Percentiles rank a stretch among this genome's conserved stretches.
These are phyloP conservation scores for Sipha flava DNA, from an alignment of 1,140 invertebrate species.

Conservation along the genomic window DNA sequence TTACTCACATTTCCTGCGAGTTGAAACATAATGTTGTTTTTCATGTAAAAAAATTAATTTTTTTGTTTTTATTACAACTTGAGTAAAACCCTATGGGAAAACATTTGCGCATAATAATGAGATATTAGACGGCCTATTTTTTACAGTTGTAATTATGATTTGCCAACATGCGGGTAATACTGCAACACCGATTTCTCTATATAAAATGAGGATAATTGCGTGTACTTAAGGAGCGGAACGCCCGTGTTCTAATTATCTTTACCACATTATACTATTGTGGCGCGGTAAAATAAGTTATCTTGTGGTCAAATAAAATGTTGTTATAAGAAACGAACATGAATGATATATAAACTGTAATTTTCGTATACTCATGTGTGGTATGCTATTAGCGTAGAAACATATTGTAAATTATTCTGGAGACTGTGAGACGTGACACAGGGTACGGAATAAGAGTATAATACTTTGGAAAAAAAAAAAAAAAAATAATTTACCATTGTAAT, in stretches of 20 bases:
- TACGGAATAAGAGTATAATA: not conserved
- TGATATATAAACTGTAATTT: not conserved
- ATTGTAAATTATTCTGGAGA: not conserved
- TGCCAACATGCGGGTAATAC: not conserved
- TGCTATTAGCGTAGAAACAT: not conserved
- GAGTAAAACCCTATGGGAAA: not conserved
- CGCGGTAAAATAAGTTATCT: not conserved
- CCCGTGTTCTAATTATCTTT: not conserved
- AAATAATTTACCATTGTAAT: no score
- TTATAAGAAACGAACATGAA: not conserved
- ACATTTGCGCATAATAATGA: not conserved
- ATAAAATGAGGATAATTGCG: conserved; percentile 7
- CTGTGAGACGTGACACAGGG: not conserved
- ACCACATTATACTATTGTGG: not conserved
- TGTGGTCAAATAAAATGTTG: not conserved
- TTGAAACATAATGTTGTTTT: no score
- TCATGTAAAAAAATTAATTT: no score
- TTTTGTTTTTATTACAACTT: not conserved
- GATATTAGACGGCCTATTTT: not conserved
- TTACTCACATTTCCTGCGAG: not conserved
- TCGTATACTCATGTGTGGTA: not conserved
- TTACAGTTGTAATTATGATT: not conserved
- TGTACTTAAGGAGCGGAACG: not conserved
- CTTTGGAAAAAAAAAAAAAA: no score
- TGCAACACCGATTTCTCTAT: not conserved